Base-by-base conservation (phyloP, 23 tunicate species). In the Aplidium turbinatum region DNA sequence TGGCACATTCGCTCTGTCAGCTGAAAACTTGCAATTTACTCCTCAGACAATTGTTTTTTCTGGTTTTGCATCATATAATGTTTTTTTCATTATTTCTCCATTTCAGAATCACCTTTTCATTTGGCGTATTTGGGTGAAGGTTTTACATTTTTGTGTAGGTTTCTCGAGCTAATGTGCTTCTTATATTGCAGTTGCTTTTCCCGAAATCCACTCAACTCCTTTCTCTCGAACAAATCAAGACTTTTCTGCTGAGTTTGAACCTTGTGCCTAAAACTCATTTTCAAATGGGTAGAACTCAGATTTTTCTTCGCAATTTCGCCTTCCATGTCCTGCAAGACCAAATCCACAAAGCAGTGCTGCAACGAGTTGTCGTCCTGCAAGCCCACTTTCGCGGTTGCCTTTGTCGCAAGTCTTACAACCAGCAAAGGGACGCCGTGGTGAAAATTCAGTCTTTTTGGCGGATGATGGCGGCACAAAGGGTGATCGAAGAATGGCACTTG, bases 401-500 rank as follows among this genome's bases (percentile, higher is more conserved):
- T 16, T 54, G 70, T 7, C 39, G 85, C 32, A 42, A 72, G 77
- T 21, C 25, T 33, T 80, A 47, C 77, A 11, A 38, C 1, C 70
- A 45, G 35, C 57, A 38, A 36, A 70, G 60, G 22, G 70, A 30
- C 2, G 77, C 85, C 31, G 77, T 60, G 13, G 34, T 80, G 26
- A 69, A 80, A 63, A 80, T 80, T 30, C 85, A 80, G 77, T 80
- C 85, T 33, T 56, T 69, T n/a, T 80, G 65, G 75, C 35, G 85
- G 11, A 80, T 80, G 85, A 47, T 69, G 46, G 77, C 38, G 24
- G 29, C 78, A 7, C 85, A 80, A 58, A 54, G 52, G 24, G 54
- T 4, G 77, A 80, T 80, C 33, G 85, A 69, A 38, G 85, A 80
- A 27, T 80, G 85, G 85, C 85, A 80, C 57, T 31, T 63, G n/a